Evolutionary conservation across 2,888 invertebrate species (phyloP), one percentile per base, ranked within the genome.

Genomic region (Sminthurides aquaticus): DNA sequence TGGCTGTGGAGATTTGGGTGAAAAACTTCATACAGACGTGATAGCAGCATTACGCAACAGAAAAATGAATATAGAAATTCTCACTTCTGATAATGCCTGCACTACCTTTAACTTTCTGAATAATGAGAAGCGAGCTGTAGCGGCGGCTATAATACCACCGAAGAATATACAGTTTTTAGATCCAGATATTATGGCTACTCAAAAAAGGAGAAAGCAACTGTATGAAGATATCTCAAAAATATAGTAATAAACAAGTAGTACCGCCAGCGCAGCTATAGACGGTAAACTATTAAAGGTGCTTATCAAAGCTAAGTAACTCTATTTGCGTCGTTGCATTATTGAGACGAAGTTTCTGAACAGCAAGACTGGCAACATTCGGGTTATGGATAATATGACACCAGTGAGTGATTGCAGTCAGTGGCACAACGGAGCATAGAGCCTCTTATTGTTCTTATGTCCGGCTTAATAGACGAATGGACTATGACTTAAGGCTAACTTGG

Each of bases 71-170:
- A 81, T 88, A 11, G 96, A 97, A 80, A 81, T 96, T 56, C 79
- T 93, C 57, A 83, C 88, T 0, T 89, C 91, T 0, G 87, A 90
- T 71, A 86, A 88, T 76, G 97, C 97, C 0, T 88, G 90, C 75
- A 81, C 91, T 1, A 91, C 91, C 0, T 98, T 91, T 79, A 98
- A 97, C 81, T 97, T 93, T 77, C 81, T 96, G 49, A 90, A 87
- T 78, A 84, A 87, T 0, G 97, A 98, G 78, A 85, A 86, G 58
- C 81, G 88, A 66, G 84, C 82, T 74, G 86, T 86, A 15, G 84
- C 81, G 20, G 84, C 79, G 11, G 84, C 80, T 0, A 73, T 84
- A 8, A 79, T 83, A 56, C 84, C 84, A 1, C 83, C 83, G 0
- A 65, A 68, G 5, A 67, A 48, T 15, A 57, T 77, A 11, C 24